Base-by-base conservation (phyloP, 2,113 vertebrate species). In the Grammomys surdaster region DNA sequence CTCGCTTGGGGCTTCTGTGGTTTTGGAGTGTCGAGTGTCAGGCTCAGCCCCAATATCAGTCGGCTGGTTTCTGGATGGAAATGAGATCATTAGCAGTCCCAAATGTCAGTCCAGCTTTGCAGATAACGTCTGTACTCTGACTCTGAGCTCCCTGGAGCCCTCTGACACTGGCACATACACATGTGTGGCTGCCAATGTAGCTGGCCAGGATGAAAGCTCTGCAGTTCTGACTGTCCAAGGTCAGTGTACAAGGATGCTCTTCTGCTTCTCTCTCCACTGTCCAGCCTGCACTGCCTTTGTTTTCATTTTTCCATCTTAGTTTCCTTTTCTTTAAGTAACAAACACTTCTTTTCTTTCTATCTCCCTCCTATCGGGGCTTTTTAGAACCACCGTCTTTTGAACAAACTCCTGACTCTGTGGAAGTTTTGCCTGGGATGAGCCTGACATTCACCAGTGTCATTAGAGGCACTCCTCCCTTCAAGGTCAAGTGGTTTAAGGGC, bases 311-410 rank as follows among this genome's bases (percentile, higher is more conserved):
- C 58, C 22, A 31, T 76, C 60, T 85, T 88, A 14, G 28, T 65
- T 73, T 11, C 31, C 22, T 88, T 94, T 90, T 70, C 70, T 91
- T 85, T 33, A 51, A 60, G n/a, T 51, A 76, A 43, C 89, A 73
- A 81, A 26, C 43, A n/a, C 9, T 46, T 93, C 95, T 89, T 94
- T 85, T 6, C 78, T 94, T 92, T 96, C 93, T 0, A 12, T 91
- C 8, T 63, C 2, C 72, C 19, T 31, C 65, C 33, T 90, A 93
- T 85, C 96, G 40, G 63, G 75, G 98, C 24, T 93, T 22, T 96
- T 93, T 98, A 99, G 99, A 99, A 98, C 99, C 99, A 70, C 99
- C 99, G 31, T 99, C 99, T 95, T 99, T 99, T 97, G 99, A 99
- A 98, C 99, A 99, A 96, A 98, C 98, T n/a, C 99, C 99, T 4